Conservation (phyloP, 2,888 invertebrate genomes). For the Nemurella pictetii region DNA sequence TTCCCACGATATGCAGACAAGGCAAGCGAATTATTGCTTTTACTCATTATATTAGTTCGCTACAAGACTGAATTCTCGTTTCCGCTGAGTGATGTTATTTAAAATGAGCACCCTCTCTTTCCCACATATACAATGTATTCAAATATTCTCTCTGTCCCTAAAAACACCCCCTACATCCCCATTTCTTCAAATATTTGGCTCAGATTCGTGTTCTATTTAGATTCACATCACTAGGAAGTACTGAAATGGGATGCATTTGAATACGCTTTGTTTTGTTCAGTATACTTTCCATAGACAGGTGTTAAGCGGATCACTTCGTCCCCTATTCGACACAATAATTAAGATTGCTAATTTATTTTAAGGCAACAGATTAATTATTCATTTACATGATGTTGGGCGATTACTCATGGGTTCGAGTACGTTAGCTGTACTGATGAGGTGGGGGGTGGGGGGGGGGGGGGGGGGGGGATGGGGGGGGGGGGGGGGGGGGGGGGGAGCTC, state of each 20-base stretch:
- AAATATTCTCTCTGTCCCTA: neutral
- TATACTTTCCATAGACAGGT: neutral
- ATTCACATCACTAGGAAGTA: neutral
- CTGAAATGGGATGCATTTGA: neutral
- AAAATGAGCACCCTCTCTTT: neutral
- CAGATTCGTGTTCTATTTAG: neutral
- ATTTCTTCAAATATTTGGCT: neutral
- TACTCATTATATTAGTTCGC: neutral
- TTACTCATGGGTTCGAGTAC: too few species aligned
- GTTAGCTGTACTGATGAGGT: too few species aligned
- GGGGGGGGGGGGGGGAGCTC: too few species aligned
- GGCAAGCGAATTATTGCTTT: neutral
- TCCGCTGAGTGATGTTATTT: neutral
- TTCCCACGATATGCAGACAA: slow-evolving; percentile 7
- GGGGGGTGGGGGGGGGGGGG: too few species aligned
- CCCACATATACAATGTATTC: neutral
- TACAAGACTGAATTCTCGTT: neutral
- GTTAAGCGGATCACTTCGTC: neutral
- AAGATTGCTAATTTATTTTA: neutral
- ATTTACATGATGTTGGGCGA: neutral
- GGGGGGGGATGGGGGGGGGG: too few species aligned
- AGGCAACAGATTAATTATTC: neutral
- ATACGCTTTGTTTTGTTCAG: too few species aligned
- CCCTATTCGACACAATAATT: neutral
- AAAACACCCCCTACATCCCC: neutral